Evolutionary conservation across 2,113 vertebrate genomes (phyloP), one percentile per base, ranked within the genome.

Genomic region (Cyphomyrus discorhynchus): DNA sequence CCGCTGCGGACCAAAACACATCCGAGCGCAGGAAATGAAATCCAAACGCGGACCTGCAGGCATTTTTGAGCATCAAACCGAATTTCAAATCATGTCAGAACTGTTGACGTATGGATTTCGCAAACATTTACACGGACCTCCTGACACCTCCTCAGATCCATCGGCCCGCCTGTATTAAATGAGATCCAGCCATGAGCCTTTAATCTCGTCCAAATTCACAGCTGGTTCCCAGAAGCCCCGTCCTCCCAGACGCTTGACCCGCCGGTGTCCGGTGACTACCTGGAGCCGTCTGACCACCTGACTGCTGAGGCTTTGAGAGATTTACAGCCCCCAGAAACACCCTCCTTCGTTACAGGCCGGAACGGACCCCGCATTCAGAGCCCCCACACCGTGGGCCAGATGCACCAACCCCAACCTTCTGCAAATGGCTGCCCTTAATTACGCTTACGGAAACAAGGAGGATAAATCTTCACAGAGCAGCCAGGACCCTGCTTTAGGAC

Each of bases 271-370:
- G 94, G 94, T 93, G 93, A 95, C 95, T 96, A 95, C 95, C 95
- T 96, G 95, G 94, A 94, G 95, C 93, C 95, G 93, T 94, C 77
- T 88, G 94, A 92, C 94, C 96, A 96, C 95, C 96, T 96, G 94
- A 88, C 49, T 95, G 93, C 96, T 94, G 92, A 96, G 95, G 95
- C 94, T 93, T 94, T 95, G 92, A 93, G 93, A 47, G 94, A 96
- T 93, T 35, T 95, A 39, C 13, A 24, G 94, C 95, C 95, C 91
- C 94, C 94, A 93, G 93, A 93, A 90, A 70, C 93, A 94, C 92
- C 83, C 31, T 84, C 90, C 90, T 1, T 52, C 86, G 19, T 91
- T 83, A 47, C 89, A 90, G 89, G 1, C 91, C 88, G 89, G 88
- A 13, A 62, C 77, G 80, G 49, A 70, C 62, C 62, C 62, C 10